phyloP scores from a whole-genome alignment of 2,113 vertebrate species.

The Brienomyrus longianalis region DNA sequence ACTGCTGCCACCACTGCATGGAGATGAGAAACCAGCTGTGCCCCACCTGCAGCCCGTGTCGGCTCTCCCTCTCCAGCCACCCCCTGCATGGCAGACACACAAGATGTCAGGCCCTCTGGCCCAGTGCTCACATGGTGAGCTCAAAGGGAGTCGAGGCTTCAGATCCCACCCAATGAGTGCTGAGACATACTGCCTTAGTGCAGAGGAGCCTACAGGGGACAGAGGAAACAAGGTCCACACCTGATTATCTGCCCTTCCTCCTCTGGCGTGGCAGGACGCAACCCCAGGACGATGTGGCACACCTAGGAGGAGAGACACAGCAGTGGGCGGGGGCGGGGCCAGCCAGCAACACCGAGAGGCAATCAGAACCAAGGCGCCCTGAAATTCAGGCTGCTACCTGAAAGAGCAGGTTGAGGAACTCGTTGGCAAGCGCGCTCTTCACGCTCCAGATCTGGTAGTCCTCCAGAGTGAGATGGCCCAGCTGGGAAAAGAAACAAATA shows the following conservation, averaged over 20 bases:
- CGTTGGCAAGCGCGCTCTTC: slow-evolving; percentile 91
- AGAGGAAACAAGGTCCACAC: slow-evolving; percentile 43
- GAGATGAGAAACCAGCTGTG: slow-evolving; percentile 98
- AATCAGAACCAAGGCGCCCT: neutral
- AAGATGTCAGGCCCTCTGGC: neutral
- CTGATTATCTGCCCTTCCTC: slow-evolving; percentile 97
- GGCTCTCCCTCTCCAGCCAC: slow-evolving; percentile 92
- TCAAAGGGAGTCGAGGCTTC: neutral
- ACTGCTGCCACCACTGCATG: slow-evolving; percentile 97
- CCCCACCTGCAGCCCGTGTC: slow-evolving; percentile 82
- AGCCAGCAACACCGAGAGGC: neutral
- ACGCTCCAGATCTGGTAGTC: slow-evolving; percentile 99
- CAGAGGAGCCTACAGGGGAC: neutral
- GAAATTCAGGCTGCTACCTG: slow-evolving; percentile 63
- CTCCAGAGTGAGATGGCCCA: slow-evolving; percentile 87
- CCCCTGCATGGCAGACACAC: slow-evolving; percentile 60
- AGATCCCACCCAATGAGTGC: neutral
- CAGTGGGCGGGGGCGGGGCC: neutral
- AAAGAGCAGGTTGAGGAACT: slow-evolving; percentile 95
- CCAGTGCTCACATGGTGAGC: neutral
- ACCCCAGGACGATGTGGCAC: slow-evolving; percentile 93
- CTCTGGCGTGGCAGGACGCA: slow-evolving; percentile 73
- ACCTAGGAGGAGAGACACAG: slow-evolving; percentile 59
- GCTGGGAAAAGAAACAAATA: slow-evolving; percentile 53
- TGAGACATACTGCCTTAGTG: neutral